Conservation (phyloP, 2,888 invertebrate species). For the Himalopsyche tibetana region DNA sequence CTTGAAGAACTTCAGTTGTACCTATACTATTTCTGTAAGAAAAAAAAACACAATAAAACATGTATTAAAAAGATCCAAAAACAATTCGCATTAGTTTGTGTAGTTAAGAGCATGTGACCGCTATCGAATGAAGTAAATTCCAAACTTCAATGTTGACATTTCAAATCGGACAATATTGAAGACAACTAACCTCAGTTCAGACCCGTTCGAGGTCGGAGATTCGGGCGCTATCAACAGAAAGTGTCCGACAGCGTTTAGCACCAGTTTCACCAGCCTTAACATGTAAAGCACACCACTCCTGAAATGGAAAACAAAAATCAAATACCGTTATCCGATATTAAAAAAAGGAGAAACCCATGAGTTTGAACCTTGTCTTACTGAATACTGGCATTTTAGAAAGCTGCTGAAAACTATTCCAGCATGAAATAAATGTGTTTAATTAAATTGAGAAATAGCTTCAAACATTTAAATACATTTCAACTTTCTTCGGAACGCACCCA, state of each 20-base stretch:
- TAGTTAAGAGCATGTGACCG: too few relatives aligned
- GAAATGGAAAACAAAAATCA: slow-evolving; percentile 74
- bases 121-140: too few relatives aligned
- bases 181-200: slow-evolving; percentile 35
- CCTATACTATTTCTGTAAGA: slow-evolving; percentile 39
- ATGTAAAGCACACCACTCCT: slow-evolving; percentile 92
- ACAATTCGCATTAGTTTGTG: too few relatives aligned
- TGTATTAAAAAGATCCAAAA: neutral
- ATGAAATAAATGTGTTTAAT: too few relatives aligned
- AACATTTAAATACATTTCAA: too few relatives aligned
- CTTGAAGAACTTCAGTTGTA: slow-evolving; percentile 80
- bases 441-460: too few relatives aligned
- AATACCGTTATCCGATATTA: neutral
- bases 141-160: neutral
- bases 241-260: slow-evolving; percentile 91
- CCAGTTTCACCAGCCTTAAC: slow-evolving; percentile 91
- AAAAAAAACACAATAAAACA: neutral
- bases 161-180: neutral
- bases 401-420: too few relatives aligned
- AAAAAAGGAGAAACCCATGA: too few relatives aligned
- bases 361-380: too few relatives aligned
- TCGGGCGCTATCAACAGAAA: slow-evolving; percentile 80
- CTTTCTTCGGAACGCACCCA: too few relatives aligned
- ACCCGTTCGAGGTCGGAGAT: slow-evolving; percentile 70
- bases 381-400: too few relatives aligned